Base-by-base conservation (phyloP, 1,140 invertebrate genomes). In the Hylaeus volcanicus region DNA sequence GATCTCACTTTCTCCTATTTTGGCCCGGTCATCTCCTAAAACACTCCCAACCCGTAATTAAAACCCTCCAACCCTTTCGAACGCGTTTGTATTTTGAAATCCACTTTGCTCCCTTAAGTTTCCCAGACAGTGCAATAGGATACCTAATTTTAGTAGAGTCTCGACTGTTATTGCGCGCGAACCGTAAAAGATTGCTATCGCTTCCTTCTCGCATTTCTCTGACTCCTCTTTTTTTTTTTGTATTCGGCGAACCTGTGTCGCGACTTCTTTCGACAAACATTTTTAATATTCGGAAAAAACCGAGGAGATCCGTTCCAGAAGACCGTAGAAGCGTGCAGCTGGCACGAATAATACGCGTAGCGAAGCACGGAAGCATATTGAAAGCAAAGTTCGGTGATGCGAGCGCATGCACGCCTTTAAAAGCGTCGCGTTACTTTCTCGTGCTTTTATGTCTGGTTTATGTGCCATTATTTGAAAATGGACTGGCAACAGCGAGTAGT, bases 351-450 rank as follows among this genome's bases (percentile, higher is more conserved):
- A 26, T 14, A 45, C 3, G 41, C 41, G 56, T 45, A 60, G 51
- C 51, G 51, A 51, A 8, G 45, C 45, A 48, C 2, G 45, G 2
- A 5, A 48, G 11, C 43, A 2, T 58, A 48, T 48, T 56, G 43
- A 76, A 58, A 68, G 74, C 41, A 68, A 48, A 60, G 41, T 56
- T 82, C 76, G 61, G 45, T 55, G 71, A 61, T 6, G 65, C 65
- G 37, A 65, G 43, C 51, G 55, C 55, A n/a, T 15, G 51, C 5
- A 0, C n/a, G 8, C 55, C 3, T 63, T 63, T 61, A 43, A 81
- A 75, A 77, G 74, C 74, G 58, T 63, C 56, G 51, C 65, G 58
- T 81, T 76, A 41, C 70, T 74, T 43, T 39, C 60, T 65, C 39
- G 66, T 11, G 70, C 41, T 76, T 81, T 63, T 76, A 63, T n/a